Evolutionary conservation across 2,888 invertebrate species (phyloP), one percentile per base, ranked within the genome.

Genomic region (Cataglyphis altisquamis): DNA sequence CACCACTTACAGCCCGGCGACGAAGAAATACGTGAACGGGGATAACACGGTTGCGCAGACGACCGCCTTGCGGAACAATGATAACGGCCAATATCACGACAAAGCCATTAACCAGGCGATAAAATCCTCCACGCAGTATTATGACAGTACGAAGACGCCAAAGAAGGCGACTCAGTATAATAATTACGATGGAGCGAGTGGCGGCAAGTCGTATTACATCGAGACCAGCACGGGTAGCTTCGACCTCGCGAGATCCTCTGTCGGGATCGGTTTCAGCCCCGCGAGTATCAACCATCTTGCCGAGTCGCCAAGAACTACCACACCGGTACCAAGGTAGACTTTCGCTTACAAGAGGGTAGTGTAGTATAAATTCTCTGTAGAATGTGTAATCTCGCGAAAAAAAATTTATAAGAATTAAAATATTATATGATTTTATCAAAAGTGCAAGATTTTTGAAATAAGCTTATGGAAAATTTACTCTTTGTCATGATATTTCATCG

Each of bases 1-100:
- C 0, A 96, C 96, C 0, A 96, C 96, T 1, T 92, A 95, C 74
- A 94, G 94, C 63, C 95, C 95, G 10, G 88, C 91, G 0, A 91
- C 92, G 0, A 94, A 93, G 25, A 94, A 93, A 48, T 89, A 70
- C 29, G 75, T 73, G 3, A 55, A 86, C 9, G 81, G 62, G 18
- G 91, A 90, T 15, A 90, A 82, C 32, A 85, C 83, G 29, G 90
- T 83, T 18, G 88, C 75, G 5, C 91, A 91, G 25, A 81, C 83
- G n/a, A 81, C 82, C 2, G 66, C 77, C 1, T 29, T 77, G n/a
- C 88, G 88, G 39, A 87, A 73, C 36, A 86, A 67, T 45, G 90
- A 89, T 18, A 91, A 90, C 45, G 88, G 89, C 9, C 92, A 93
- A 21, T 93, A 92, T 60, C 90, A 87, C 55, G 92, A 93, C 0